These are phyloP conservation scores for Tiaroga cobitis DNA, from an alignment of 2,797 vertebrate genomes.

Conservation along the genomic window DNA sequence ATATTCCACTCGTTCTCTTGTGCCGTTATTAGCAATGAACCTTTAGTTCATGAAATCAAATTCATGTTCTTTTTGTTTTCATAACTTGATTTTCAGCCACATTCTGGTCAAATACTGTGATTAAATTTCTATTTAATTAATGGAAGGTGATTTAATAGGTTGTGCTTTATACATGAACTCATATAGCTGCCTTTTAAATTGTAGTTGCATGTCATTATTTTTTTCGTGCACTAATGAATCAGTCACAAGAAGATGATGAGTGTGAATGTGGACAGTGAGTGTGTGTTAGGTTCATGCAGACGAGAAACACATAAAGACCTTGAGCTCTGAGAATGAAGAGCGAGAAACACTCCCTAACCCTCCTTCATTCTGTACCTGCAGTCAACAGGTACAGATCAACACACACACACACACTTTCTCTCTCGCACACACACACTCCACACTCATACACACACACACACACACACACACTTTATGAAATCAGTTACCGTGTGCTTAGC, in stretches of 20 bases:
- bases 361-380: constrained; percentile 22
- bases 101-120: neutral
- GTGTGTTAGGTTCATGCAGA: neutral
- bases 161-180: neutral
- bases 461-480: no score
- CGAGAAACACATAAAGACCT: neutral
- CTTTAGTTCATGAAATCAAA: neutral
- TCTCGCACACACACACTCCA: no score
- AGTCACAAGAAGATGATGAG: neutral
- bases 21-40: no score
- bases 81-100: no score
- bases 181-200: neutral
- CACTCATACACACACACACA: no score
- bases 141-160: neutral
- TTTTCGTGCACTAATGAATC: neutral
- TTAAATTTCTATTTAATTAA: neutral
- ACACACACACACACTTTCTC: constrained; percentile 3
- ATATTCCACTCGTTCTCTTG: neutral
- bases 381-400: constrained; percentile 33
- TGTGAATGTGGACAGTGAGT: neutral
- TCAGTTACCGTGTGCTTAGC: no score
- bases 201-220: neutral
- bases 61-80: neutral
- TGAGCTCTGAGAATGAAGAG: constrained; percentile 12
- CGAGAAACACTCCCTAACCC: constrained; percentile 20